Evolutionary conservation across 2,888 invertebrate genomes (phyloP), one percentile per base, ranked within the genome.

Genomic region (Synanthedon vespiformis): DNA sequence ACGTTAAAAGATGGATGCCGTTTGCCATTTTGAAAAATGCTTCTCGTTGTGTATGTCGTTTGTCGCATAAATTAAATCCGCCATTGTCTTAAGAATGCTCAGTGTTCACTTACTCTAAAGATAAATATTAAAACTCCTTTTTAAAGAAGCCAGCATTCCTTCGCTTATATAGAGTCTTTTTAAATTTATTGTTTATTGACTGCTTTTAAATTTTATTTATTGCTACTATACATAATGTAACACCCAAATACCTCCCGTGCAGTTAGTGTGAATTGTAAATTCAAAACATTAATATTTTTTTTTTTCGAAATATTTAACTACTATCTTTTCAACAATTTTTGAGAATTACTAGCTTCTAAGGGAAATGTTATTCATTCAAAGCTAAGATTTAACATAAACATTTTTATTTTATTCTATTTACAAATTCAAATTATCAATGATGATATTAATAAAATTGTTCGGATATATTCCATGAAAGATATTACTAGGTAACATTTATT

Each of bases 1-100:
- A 64, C 56, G 51, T 56, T 54, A 51, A 57, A 60, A 60, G 66
- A 69, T 68, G 62, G 61, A 69, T 69, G 65, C 54, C 50, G 54
- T 53, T 57, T 59, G 68, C 64, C 69, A 62, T 61, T 63, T 64
- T 67, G 68, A 72, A 61, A 63, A 69, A 70, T 69, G 56, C 53
- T 57, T 60, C 54, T 56, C 56, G 58, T 55, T 55, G 51, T 41
- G 53, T 56, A 58, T 54, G 53, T 57, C 51, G 56, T 61, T 58
- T 55, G 60, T 60, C 57, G 65, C 62, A 64, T 67, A 65, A 61
- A 63, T 64, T 60, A 67, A 63, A 52, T 50, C 41, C 54, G 44
- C 51, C 55, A 54, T 55, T 55, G 55, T 55, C 55, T 58, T 58
- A 56, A 58, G 57, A 57, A 58, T 51, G 57, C 55, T 48, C 51